These are phyloP conservation scores for Hoplodrina blanda DNA, from an alignment of 2,888 invertebrate species.

Conservation along the genomic window DNA sequence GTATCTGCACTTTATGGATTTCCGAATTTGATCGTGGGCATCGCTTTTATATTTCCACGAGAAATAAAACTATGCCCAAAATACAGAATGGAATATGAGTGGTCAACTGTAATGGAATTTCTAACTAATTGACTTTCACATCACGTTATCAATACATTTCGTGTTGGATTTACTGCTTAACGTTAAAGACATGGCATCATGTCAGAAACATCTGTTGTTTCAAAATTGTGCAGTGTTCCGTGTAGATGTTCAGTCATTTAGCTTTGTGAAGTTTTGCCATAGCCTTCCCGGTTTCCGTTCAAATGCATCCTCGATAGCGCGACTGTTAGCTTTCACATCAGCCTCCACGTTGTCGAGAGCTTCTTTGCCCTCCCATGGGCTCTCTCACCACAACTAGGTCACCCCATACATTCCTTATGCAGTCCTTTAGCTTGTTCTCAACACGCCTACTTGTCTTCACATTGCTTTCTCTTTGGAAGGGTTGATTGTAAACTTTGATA, in stretches of 20 bases:
- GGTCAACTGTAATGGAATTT: slow-evolving; percentile 50
- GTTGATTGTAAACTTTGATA: slow-evolving; percentile 30
- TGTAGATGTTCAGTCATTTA: slow-evolving; percentile 29
- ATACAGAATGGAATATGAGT: slow-evolving; percentile 31
- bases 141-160: slow-evolving; percentile 58
- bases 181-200: slow-evolving; percentile 24
- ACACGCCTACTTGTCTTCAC: slow-evolving; percentile 33
- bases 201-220: slow-evolving; percentile 35
- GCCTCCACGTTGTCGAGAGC: slow-evolving; percentile 50
- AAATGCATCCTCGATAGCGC: slow-evolving; percentile 58
- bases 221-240: slow-evolving; percentile 29
- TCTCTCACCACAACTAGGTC: slow-evolving; percentile 61
- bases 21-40: slow-evolving; percentile 6
- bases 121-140: slow-evolving; percentile 44
- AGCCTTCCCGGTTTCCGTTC: slow-evolving; percentile 47
- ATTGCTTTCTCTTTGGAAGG: slow-evolving; percentile 14
- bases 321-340: slow-evolving; percentile 61
- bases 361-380: slow-evolving; percentile 57
- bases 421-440: slow-evolving; percentile 54
- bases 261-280: slow-evolving; percentile 35
- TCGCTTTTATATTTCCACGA: slow-evolving; percentile 5
- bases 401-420: slow-evolving; percentile 59
- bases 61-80: slow-evolving; percentile 40
- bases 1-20: slow-evolving; percentile 32
- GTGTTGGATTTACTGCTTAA: slow-evolving; percentile 29